These are phyloP conservation scores for Ophiothrix spiculata DNA, from an alignment of 35 echinoderm and acorn worm genomes.

Conservation along the genomic window DNA sequence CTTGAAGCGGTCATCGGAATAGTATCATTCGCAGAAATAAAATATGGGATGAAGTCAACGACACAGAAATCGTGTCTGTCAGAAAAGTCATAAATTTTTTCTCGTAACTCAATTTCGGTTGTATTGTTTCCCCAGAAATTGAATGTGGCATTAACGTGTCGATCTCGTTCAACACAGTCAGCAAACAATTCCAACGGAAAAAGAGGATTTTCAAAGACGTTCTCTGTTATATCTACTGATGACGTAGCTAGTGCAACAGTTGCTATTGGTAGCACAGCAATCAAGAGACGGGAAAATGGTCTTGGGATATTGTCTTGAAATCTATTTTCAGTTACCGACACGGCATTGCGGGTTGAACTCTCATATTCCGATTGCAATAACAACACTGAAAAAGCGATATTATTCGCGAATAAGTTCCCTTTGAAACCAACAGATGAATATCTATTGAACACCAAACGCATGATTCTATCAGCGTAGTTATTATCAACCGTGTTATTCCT, in stretches of 20 bases:
- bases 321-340: not conserved
- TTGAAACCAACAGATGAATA: not conserved
- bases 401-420: not conserved
- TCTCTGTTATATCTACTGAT: not conserved
- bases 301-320: not conserved
- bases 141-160: not conserved
- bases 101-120: not conserved
- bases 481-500: too few species aligned
- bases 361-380: not conserved
- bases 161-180: not conserved
- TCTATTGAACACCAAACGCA: too few species aligned
- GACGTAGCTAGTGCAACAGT: not conserved
- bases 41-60: not conserved
- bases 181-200: not conserved
- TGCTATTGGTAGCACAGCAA: not conserved
- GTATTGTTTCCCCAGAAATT: not conserved
- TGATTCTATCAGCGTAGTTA: too few species aligned
- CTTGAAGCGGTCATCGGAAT: not conserved
- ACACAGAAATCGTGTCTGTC: not conserved
- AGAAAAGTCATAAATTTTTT: not conserved
- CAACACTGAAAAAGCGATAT: not conserved
- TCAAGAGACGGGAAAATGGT: not conserved
- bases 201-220: not conserved
- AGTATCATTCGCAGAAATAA: not conserved
- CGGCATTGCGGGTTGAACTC: not conserved